Conservation (phyloP, 1,140 invertebrate species). For the Neodiprion lecontei region DNA sequence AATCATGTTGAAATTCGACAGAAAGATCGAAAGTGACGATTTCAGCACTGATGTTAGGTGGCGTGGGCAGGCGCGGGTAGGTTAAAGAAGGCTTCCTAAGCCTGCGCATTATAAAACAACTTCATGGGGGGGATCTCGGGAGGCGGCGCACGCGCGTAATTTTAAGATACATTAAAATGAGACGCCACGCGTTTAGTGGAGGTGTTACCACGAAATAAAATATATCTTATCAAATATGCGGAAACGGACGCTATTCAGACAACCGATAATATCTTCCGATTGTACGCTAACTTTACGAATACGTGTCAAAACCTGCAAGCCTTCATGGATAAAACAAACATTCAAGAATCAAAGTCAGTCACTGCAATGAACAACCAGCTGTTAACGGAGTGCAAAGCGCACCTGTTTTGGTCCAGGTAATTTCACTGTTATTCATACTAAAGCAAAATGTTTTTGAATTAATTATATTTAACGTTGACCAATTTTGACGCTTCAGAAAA, state of each 20-base stretch:
- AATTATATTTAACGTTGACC: not conserved
- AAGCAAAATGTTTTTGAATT: no score
- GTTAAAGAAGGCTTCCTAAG: no score
- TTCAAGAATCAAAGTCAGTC: not conserved
- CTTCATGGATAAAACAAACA: not conserved
- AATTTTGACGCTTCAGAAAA: constrained; percentile 46
- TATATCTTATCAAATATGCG: not conserved
- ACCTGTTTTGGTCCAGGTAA: not conserved
- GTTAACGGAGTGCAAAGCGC: not conserved
- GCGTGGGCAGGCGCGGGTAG: no score
- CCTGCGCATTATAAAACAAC: no score
- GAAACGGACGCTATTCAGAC: not conserved
- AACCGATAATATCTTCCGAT: not conserved
- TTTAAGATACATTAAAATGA: not conserved
- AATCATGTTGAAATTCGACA: no score
- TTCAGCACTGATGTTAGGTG: no score
- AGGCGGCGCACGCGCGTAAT: not conserved
- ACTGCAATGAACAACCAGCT: not conserved
- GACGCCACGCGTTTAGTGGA: not conserved
- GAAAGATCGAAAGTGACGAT: no score
- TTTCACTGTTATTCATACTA: no score
- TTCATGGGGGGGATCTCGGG: not conserved
- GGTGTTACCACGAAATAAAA: not conserved
- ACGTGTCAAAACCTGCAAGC: no score
- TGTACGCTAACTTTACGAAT: no score